Conservation (phyloP, 2,797 vertebrate genomes). For the Parauchenoglanis ngamensis region DNA sequence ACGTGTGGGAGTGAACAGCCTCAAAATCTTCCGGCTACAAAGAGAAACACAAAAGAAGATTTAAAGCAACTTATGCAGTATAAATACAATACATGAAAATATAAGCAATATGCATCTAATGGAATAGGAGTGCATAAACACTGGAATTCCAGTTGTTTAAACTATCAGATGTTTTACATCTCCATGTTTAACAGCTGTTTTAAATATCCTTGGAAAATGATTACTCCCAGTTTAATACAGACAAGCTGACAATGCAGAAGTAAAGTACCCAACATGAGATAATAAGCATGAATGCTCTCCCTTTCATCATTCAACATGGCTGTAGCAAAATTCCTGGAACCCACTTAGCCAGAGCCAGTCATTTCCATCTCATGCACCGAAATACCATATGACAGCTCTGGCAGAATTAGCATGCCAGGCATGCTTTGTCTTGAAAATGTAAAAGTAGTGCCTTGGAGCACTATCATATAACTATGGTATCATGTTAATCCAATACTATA, state of each 20-base stretch:
- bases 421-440: neutral
- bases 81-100: neutral
- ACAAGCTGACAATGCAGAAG: neutral
- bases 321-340: slow-evolving; percentile 22
- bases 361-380: slow-evolving; percentile 12
- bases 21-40: slow-evolving; percentile 90
- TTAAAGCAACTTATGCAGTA: slow-evolving; percentile 3
- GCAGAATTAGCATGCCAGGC: slow-evolving; percentile 10
- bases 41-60: slow-evolving; percentile 26
- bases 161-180: slow-evolving; percentile 2
- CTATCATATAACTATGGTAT: neutral
- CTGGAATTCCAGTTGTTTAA: neutral
- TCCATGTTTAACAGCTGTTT: neutral
- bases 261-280: slow-evolving; percentile 4
- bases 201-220: neutral
- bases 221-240: neutral
- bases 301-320: slow-evolving; percentile 26
- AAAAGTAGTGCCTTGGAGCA: neutral
- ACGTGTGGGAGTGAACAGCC: slow-evolving; percentile 84
- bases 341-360: slow-evolving; percentile 12
- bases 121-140: neutral
- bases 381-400: slow-evolving; percentile 21
- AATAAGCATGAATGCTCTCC: slow-evolving; percentile 4
- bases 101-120: neutral
- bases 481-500: neutral